Base-by-base conservation (phyloP, 2,113 vertebrate genomes). In the Budorcas taxicolor region DNA sequence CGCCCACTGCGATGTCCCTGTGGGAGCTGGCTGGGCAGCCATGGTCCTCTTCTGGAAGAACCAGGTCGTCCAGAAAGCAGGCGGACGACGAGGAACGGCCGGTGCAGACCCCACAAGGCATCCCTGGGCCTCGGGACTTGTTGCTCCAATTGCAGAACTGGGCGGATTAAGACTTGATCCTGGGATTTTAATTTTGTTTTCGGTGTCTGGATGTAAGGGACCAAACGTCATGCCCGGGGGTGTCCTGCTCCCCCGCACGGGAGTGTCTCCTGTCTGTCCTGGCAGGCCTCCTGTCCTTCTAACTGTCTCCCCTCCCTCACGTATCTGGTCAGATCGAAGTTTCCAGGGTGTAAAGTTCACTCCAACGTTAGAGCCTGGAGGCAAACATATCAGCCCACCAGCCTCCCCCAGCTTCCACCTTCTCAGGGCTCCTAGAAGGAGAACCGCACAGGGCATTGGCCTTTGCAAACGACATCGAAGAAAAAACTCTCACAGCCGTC, bases 21-120 rank as follows among this genome's bases (percentile, higher is more conserved):
- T 53, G 52, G 15, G n/a, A 43, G 15, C 50, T n/a, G 36, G 21
- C 5, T 6, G 8, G 31, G 86, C 29, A 25, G 64, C 55, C 31
- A 4, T 16, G 0, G 0, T 12, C 45, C 7, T 87, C 21, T n/a
- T 53, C 36, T 6, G 62, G 60, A 76, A 40, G 53, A 50, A 21
- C 10, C n/a, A n/a, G 92, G 53, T n/a, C 4, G 4, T 57, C 16
- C 36, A 2, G 31, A 45, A 83, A 31, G 40, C 0, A 0, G 74
- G 25, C 31, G 9, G 52, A 52, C 15, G 52, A 29, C 1, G 0
- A 9, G 1, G 2, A 50, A 3, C 1, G 5, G 81, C 14, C 2
- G 11, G 43, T 16, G 12, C 76, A 5, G 33, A 43, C 53, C 40
- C 52, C n/a, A 19, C 13, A 5, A 17, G 0, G 3, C 1, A 21